phyloP scores from a whole-genome alignment of 37 sponge, comb jelly and placozoan species.

The Corticium candelabrum region DNA sequence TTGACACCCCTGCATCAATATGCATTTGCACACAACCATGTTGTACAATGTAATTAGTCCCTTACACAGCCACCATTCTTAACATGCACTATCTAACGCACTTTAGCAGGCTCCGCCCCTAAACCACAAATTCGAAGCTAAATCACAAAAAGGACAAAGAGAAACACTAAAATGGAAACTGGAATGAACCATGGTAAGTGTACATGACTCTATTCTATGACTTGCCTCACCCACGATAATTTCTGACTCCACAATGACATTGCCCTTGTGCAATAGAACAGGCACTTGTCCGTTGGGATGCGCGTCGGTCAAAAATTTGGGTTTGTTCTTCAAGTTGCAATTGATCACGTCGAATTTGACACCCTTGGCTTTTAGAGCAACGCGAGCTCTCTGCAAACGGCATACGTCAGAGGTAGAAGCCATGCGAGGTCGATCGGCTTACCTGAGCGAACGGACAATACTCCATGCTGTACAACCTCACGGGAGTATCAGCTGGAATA shows the following conservation, averaged over 20 bases:
- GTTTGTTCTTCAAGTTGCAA: background rate
- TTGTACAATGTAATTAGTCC: too few relatives aligned
- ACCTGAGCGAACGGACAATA: background rate
- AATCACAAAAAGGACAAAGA: too few relatives aligned
- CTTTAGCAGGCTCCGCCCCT: too few relatives aligned
- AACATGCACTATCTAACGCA: too few relatives aligned
- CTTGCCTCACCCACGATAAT: background rate
- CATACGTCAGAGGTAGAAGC: background rate
- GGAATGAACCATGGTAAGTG: too few relatives aligned
- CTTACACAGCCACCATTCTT: too few relatives aligned
- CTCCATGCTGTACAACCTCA: background rate
- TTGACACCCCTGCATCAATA: too few relatives aligned
- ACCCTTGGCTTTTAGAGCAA: background rate
- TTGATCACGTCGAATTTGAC: background rate
- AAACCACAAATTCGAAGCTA: too few relatives aligned
- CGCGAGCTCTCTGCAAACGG: background rate
- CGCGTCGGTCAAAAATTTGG: background rate
- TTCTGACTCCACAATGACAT: background rate
- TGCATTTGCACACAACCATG: too few relatives aligned
- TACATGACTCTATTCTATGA: background rate
- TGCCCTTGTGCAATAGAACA: constrained; percentile 5
- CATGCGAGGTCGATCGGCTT: background rate
- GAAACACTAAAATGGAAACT: too few relatives aligned
- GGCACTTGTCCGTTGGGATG: constrained; percentile 12
- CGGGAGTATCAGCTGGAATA: background rate